Evolutionary conservation across 2,888 invertebrate genomes (phyloP).

Genomic region (Temnothorax ravouxi): DNA sequence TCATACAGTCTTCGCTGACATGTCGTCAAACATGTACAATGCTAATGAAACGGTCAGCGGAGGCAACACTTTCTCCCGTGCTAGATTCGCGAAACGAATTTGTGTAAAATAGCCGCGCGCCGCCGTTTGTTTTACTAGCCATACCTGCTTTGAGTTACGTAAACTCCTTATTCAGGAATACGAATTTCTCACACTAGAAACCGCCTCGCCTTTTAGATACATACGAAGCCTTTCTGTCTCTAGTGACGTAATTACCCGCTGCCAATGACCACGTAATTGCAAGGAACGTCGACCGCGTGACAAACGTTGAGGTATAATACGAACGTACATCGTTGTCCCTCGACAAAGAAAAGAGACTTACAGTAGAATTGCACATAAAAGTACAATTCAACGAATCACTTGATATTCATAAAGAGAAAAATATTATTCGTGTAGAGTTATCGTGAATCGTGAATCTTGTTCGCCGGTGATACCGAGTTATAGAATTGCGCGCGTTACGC

Average conservation of each 20-base stretch:
- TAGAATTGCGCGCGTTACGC: slow-evolving; percentile 31
- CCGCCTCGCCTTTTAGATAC: slow-evolving; percentile 15
- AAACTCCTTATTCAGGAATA: slow-evolving; percentile 55
- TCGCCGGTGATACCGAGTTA: not conserved
- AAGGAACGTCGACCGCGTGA: slow-evolving; percentile 4
- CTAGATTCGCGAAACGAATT: slow-evolving; percentile 64
- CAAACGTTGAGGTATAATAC: not conserved
- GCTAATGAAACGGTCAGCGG: slow-evolving; percentile 61
- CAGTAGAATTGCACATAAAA: not conserved
- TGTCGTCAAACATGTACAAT: slow-evolving; percentile 34
- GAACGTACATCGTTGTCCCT: not conserved
- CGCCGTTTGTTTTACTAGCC: slow-evolving; percentile 4
- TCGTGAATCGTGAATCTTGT: not conserved
- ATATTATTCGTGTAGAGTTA: not conserved
- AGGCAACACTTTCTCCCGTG: slow-evolving; percentile 66
- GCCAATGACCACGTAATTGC: slow-evolving; percentile 53
- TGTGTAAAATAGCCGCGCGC: slow-evolving; percentile 47
- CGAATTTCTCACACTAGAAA: slow-evolving; percentile 53
- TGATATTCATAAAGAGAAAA: slow-evolving; percentile 5
- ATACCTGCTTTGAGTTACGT: slow-evolving; percentile 48
- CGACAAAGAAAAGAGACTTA: not conserved
- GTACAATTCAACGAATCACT: not conserved
- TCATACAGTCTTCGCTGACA: slow-evolving; percentile 45
- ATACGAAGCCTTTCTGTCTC: slow-evolving; percentile 42
- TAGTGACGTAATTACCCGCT: slow-evolving; percentile 43